Evolutionary conservation across 2,888 invertebrate genomes (phyloP), one percentile per base, ranked within the genome.

Genomic region (Matsumyia berberina): DNA sequence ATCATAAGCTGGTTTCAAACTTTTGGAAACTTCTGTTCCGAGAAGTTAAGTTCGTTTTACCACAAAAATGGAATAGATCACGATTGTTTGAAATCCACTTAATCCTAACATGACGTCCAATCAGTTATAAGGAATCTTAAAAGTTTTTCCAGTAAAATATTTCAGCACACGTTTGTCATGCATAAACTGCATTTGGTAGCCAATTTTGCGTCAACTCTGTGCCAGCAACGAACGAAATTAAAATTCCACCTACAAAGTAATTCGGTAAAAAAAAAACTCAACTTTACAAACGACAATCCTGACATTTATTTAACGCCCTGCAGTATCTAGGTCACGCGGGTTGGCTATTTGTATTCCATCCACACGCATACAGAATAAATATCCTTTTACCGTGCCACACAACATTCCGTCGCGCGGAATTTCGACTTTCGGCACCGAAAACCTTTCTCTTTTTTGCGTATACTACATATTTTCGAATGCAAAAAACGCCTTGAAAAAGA

Each of bases 381-480:
- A 83, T 73, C 78, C 82, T 81, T 77, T 64, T 57, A 49, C 46
- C 57, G 15, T 15, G 24, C 17, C 53, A 19, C 1, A 57, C 51
- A 31, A 9, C 42, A 60, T 37, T 35, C 53, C 51, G 33, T 5
- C 29, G 24, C 17, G 46, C 46, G 55, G 51, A 46, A 69, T 81
- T 81, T 76, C 49, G 69, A 62, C 62, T 74, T 74, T 74, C 74
- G 35, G 33, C 42, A 57, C 33, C 24, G 39, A 8, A 64, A 51
- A 58, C 82, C 82, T 78, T 82, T 82, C 82, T 82, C 82, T 82
- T 77, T 77, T 77, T 58, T 15, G 49, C 58, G 12, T 39, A 53
- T 42, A 33, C 37, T 39, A 53, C 33, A 29, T 9, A 31, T 66
- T 67, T 74, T 42, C 44, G 60, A 76, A 67, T 70, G 58, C 60